phyloP scores from a whole-genome alignment of 2,113 vertebrate species.

The Chloropsis hardwickii region DNA sequence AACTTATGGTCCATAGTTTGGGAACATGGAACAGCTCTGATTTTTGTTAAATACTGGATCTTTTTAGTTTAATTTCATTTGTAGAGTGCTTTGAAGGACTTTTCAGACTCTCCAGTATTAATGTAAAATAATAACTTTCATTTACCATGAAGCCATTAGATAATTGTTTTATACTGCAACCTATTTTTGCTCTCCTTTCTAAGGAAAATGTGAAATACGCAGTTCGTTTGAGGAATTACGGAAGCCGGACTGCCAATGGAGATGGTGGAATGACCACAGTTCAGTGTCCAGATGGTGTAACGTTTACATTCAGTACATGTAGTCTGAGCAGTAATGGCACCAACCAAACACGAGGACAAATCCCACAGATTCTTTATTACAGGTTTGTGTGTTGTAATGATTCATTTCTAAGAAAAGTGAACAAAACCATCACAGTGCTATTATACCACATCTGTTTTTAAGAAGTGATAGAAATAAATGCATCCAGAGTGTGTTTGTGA shows the following conservation, averaged over 20 bases:
- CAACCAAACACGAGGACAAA: slow-evolving; percentile 96
- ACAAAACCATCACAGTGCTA: neutral
- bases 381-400: slow-evolving; percentile 72
- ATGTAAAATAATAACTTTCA: neutral
- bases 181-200: neutral
- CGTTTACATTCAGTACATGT: slow-evolving; percentile 95
- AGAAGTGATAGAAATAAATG: neutral
- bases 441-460: neutral
- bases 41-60: neutral
- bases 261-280: slow-evolving; percentile 98
- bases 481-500: neutral
- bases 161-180: neutral
- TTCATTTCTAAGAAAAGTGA: neutral
- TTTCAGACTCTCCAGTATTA: neutral
- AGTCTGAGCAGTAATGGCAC: slow-evolving; percentile 99
- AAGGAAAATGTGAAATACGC: slow-evolving; percentile 97
- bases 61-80: neutral
- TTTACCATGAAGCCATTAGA: neutral
- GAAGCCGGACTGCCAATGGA: slow-evolving; percentile 97
- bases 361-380: slow-evolving; percentile 97
- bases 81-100: neutral
- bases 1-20: accelerated
- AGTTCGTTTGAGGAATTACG: slow-evolving; percentile 94
- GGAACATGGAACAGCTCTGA: neutral
- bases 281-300: slow-evolving; percentile 92